Evolutionary conservation across 2,113 vertebrate genomes (phyloP), one percentile per base, ranked within the genome.

Genomic region (Barnardius zonarius): DNA sequence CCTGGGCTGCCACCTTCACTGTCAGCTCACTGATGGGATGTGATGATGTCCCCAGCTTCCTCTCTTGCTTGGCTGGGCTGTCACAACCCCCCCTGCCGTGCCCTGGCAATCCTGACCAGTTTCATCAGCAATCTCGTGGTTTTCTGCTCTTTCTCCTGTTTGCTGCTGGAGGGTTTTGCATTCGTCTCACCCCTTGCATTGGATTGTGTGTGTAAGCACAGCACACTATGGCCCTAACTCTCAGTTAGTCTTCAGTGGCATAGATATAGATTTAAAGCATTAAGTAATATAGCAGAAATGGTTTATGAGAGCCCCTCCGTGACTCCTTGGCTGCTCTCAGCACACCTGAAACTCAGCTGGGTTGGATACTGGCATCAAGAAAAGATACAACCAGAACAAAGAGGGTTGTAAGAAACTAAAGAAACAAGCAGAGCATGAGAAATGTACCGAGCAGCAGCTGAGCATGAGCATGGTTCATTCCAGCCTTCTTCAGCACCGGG

Each of bases 391-490:
- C 8, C 17, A 13, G 14, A 62, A 62, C 63, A 83, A 51, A 86
- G 37, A 35, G 28, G 31, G 6, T 41, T 61, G 37, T 8, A 15
- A 92, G 83, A 52, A 66, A 52, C 7, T 20, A 66, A 24, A 86
- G 64, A 52, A 86, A n/a, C 2, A 14, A 62, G 24, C 46, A 54
- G 46, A 78, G 43, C 28, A 10, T 3, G 35, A 87, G 78, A 52
- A 79, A 43, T 5, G 33, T 25, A 15, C 66, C 9, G 10, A n/a
- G 69, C 55, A 59, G 41, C 77, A 94, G 83, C 48, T 54, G 55
- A 46, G 63, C 49, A 22, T 0, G 2, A 41, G 63, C 54, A 17
- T 0, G 2, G 43, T n/a, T 27, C 73, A 37, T 43, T 59, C 51
- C 80, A 70, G 69, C 31, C 55, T 37, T 46, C 39, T 78, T 61